Evolutionary conservation across 2,113 vertebrate genomes (phyloP).

Genomic region (Chaetodon trifascialis): DNA sequence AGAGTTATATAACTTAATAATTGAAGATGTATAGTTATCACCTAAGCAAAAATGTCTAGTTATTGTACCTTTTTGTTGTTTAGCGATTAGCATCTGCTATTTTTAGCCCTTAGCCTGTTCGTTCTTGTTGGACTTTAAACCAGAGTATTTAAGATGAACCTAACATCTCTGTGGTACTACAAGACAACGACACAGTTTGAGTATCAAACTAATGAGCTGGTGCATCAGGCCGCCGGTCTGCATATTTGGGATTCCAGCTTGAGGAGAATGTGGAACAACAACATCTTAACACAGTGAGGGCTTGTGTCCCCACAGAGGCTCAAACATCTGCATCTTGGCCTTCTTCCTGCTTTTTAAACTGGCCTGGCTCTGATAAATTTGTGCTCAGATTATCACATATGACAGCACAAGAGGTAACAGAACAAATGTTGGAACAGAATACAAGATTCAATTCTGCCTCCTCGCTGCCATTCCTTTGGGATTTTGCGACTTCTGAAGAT

Average conservation of each 20-base stretch:
- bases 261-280: background rate
- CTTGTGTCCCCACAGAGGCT: background rate
- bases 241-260: background rate
- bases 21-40: no score
- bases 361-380: background rate
- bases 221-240: background rate
- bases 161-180: no score
- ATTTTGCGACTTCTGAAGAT: background rate
- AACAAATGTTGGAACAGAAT: conserved; percentile 4
- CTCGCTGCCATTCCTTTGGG: background rate
- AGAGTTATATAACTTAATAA: no score
- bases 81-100: no score
- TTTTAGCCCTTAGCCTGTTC: no score
- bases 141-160: no score
- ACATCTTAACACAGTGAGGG: background rate
- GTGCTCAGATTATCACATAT: background rate
- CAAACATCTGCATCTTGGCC: background rate
- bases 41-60: no score
- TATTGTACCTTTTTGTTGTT: no score
- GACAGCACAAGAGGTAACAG: background rate
- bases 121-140: no score
- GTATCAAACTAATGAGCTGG: no score
- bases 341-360: background rate
- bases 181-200: no score
- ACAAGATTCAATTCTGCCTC: background rate